phyloP scores from a whole-genome alignment of 2,113 vertebrate genomes.

The Myanophis thanlyinensis region DNA sequence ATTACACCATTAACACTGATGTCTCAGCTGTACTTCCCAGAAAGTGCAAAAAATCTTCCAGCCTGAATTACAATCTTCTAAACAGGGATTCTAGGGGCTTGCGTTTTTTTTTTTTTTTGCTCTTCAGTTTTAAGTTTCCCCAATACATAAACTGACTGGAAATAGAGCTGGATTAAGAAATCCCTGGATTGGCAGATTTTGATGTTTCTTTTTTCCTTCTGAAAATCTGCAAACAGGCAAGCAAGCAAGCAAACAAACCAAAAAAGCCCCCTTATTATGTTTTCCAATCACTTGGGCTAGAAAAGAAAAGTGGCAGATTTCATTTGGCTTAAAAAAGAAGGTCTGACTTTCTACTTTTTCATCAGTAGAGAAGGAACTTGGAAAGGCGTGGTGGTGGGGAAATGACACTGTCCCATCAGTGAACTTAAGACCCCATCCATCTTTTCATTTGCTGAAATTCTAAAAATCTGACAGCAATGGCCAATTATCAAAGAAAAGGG shows the following conservation, averaged over 20 bases:
- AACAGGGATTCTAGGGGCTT: not conserved
- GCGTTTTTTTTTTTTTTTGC: not conserved
- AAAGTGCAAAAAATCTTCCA: not conserved
- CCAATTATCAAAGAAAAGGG: not conserved
- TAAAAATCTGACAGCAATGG: not conserved
- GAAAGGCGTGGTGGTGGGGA: no score
- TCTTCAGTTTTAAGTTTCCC: not conserved
- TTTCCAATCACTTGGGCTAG: not conserved
- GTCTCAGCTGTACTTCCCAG: not conserved
- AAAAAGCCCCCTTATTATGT: not conserved
- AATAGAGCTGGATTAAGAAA: not conserved
- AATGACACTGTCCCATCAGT: not conserved
- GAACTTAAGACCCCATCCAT: not conserved
- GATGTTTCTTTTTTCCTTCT: not conserved
- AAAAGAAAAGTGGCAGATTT: not conserved
- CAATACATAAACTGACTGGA: not conserved
- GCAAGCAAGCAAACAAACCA: not conserved
- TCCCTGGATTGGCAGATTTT: not conserved
- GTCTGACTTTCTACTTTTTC: not conserved
- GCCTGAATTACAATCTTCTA: not conserved
- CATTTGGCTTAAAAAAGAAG: not conserved
- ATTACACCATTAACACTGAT: not conserved
- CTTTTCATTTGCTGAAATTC: not conserved
- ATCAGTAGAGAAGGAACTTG: not conserved
- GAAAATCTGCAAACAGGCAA: not conserved